Evolutionary conservation across 53 echinoderm and acorn worm species (phyloP).

Genomic region (Holothuria scabra): DNA sequence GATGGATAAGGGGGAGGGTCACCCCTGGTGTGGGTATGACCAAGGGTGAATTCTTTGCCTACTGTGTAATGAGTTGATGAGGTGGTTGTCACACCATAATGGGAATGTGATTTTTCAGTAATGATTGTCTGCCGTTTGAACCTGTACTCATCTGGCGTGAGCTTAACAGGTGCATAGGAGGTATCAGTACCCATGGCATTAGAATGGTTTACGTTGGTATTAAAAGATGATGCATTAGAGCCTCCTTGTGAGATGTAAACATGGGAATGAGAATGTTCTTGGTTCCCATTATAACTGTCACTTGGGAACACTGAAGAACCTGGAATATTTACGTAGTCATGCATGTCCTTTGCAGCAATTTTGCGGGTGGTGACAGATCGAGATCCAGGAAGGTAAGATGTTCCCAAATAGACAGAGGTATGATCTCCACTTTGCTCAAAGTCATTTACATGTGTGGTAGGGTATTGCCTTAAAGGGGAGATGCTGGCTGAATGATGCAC

Average conservation of each 20-base stretch:
- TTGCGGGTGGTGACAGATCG: neutral
- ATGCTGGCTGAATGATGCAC: neutral
- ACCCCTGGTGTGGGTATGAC: slow-evolving; percentile 11
- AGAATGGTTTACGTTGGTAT: slow-evolving; percentile 29
- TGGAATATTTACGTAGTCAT: slow-evolving; percentile 46
- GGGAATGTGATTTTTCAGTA: slow-evolving; percentile 69
- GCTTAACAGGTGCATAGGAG: slow-evolving; percentile 4
- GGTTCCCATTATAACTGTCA: slow-evolving; percentile 47
- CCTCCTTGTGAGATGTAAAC: slow-evolving; percentile 51
- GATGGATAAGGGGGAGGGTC: slow-evolving; percentile 45
- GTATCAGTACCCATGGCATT: slow-evolving; percentile 26
- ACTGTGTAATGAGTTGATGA: slow-evolving; percentile 69
- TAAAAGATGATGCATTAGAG: neutral
- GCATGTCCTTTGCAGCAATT: neutral
- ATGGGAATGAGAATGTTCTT: slow-evolving; percentile 55
- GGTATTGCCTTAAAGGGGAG: slow-evolving; percentile 17
- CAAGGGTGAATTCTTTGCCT: slow-evolving; percentile 43
- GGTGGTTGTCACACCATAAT: slow-evolving; percentile 62
- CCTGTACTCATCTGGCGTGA: slow-evolving; percentile 63
- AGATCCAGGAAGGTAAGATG: neutral
- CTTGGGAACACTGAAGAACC: slow-evolving; percentile 1
- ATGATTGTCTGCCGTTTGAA: slow-evolving; percentile 57
- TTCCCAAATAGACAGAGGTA: neutral
- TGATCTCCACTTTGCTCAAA: neutral
- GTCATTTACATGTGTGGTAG: neutral